Percentiles rank a stretch among this genome's conserved stretches.
Evolutionary conservation across 1,140 invertebrate species (phyloP).

Genomic region (Hormaphis cornu): DNA sequence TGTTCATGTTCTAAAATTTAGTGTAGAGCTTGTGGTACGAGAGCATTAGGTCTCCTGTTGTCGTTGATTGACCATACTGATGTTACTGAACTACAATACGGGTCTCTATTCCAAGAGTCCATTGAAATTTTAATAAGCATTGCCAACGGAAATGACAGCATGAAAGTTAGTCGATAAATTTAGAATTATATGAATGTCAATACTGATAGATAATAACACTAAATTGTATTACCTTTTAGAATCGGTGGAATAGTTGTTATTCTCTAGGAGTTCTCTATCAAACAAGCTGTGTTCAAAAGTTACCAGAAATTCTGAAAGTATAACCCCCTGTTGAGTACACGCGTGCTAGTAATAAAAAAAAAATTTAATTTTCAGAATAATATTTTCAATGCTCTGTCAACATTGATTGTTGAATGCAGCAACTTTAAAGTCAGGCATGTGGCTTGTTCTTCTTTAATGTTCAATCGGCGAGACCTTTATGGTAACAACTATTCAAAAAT

Average conservation of each 20-base stretch:
- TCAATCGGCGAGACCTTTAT: neutral
- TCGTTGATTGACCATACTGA: conserved; percentile 8
- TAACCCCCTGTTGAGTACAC: neutral
- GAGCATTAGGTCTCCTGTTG: conserved; percentile 10
- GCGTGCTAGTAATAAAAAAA: neutral
- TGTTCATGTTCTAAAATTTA: neutral
- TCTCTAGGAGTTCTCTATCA: conserved; percentile 13
- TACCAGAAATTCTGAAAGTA: conserved; percentile 2
- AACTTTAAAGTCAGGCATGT: conserved; percentile 25
- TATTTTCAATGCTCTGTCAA: conserved; percentile 8
- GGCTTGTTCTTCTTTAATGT: conserved; percentile 20
- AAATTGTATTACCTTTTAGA: neutral
- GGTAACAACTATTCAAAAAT: conserved; percentile 19
- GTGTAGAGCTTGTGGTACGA: conserved; percentile 20
- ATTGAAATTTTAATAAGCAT: conserved; percentile 16
- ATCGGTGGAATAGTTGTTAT: conserved; percentile 26
- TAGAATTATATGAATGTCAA: neutral
- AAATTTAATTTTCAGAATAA: conserved; percentile 1
- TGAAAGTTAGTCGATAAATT: conserved; percentile 2
- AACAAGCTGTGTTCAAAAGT: conserved; percentile 5
- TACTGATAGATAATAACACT: neutral
- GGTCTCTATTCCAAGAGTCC: neutral
- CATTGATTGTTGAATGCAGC: neutral
- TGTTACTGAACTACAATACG: neutral
- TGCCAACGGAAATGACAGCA: conserved; percentile 19